These are phyloP conservation scores for Hydrolagus colliei DNA, from an alignment of 2,797 vertebrate genomes.

Conservation along the genomic window DNA sequence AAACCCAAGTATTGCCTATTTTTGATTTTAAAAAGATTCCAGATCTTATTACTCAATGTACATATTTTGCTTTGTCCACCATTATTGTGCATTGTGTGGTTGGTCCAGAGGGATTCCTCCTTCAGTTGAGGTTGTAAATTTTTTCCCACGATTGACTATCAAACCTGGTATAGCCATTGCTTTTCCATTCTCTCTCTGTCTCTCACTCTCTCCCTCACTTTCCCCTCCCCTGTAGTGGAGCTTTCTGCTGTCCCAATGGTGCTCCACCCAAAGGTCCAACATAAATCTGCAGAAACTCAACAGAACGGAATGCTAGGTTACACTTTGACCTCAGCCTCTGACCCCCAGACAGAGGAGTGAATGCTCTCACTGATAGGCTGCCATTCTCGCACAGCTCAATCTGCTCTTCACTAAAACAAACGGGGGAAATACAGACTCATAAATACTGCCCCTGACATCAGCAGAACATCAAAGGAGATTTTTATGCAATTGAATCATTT, in stretches of 20 bases:
- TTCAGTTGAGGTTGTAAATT: too few species aligned
- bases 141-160: too few species aligned
- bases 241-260: neutral
- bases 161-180: too few species aligned
- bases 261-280: neutral
- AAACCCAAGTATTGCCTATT: too few species aligned
- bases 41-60: too few species aligned
- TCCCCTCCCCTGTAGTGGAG: too few species aligned
- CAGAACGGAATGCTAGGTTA: neutral
- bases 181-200: too few species aligned
- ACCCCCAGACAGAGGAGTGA: neutral
- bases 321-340: neutral
- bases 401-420: neutral
- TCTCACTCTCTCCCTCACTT: too few species aligned
- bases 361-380: conserved; percentile 7
- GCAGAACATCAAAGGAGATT: neutral
- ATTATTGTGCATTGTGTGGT: too few species aligned
- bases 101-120: too few species aligned
- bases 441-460: conserved; percentile 13
- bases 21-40: too few species aligned
- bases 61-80: too few species aligned
- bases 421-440: neutral
- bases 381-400: conserved; percentile 1
- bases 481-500: neutral
- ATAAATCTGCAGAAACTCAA: neutral